Conservation (phyloP, 2,888 invertebrate genomes). For the Tipula helvola region DNA sequence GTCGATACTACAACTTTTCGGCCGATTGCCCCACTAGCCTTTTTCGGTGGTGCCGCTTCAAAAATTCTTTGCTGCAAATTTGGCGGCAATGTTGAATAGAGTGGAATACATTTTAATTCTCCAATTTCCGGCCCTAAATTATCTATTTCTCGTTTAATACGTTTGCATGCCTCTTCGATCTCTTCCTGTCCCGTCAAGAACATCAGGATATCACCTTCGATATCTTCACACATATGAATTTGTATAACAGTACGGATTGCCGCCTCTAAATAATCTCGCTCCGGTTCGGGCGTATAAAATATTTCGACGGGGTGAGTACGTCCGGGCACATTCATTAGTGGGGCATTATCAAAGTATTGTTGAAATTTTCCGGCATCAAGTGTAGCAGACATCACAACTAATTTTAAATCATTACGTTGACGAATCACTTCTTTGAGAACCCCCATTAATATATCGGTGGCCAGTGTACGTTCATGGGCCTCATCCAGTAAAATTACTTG, state of each 20-base stretch:
- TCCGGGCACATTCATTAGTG: constrained; percentile 96
- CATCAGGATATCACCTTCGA: constrained; percentile 80
- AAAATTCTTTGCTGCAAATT: constrained; percentile 95
- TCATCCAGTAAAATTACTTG: constrained; percentile 89
- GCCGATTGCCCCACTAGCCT: constrained; percentile 79
- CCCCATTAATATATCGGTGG: constrained; percentile 98
- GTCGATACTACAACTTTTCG: constrained; percentile 93
- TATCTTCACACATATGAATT: constrained; percentile 93
- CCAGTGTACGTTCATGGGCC: constrained; percentile 96
- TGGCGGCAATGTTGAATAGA: constrained; percentile 97
- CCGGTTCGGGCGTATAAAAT: constrained; percentile 98
- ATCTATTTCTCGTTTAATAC: constrained; percentile 91
- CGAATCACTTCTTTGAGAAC: constrained; percentile 86
- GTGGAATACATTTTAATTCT: constrained; percentile 93
- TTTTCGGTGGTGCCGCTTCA: constrained; percentile 87
- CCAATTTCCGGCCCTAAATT: constrained; percentile 95
- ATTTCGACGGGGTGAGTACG: constrained; percentile 94
- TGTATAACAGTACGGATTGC: constrained; percentile 91
- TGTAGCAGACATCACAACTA: constrained; percentile 99
- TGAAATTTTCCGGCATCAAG: constrained; percentile 99
- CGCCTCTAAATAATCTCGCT: constrained; percentile 94
- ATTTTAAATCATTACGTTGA: constrained; percentile 82
- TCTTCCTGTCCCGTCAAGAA: constrained; percentile 88
- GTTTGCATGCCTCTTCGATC: constrained; percentile 97
- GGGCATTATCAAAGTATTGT: constrained; percentile 97